Conservation (phyloP, 2,113 vertebrate genomes). For the Chionomys nivalis region DNA sequence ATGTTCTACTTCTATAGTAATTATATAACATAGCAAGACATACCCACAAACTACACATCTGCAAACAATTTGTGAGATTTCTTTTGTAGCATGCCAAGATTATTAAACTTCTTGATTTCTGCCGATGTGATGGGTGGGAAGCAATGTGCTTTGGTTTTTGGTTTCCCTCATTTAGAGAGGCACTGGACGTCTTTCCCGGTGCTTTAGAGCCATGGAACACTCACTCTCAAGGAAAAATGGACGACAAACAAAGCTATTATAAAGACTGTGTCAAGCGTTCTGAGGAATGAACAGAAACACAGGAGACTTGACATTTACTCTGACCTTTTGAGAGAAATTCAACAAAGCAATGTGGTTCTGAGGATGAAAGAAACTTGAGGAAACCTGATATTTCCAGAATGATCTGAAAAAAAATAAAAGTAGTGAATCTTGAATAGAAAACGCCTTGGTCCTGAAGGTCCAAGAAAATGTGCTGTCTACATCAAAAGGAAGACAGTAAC, state of each 20-base stretch:
- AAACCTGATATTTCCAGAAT: conserved; percentile 60
- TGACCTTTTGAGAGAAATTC: conserved; percentile 65
- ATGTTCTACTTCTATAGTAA: neutral
- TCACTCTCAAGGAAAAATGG: conserved; percentile 25
- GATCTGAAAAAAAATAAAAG: conserved; percentile 8
- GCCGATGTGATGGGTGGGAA: neutral
- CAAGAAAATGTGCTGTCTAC: neutral
- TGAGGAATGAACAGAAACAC: neutral
- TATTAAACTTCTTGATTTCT: conserved; percentile 22
- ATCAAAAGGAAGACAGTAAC: neutral
- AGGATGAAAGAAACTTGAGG: conserved; percentile 43
- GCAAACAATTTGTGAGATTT: conserved; percentile 6
- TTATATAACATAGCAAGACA: neutral
- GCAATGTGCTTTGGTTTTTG: conserved; percentile 19
- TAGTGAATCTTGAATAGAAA: conserved; percentile 47
- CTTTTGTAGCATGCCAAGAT: neutral
- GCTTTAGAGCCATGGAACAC: neutral
- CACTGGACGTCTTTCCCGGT: neutral
- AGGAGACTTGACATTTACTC: conserved; percentile 49
- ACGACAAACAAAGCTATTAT: conserved; percentile 27
- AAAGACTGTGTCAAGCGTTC: neutral
- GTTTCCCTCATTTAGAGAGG: neutral
- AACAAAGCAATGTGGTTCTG: conserved; percentile 52
- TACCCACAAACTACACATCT: neutral
- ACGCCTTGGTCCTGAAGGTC: neutral